Evolutionary conservation across 37 sponge, comb jelly and placozoan species (phyloP), one percentile per base, ranked within the genome.

Genomic region (Chondrilla cf. caribensis): DNA sequence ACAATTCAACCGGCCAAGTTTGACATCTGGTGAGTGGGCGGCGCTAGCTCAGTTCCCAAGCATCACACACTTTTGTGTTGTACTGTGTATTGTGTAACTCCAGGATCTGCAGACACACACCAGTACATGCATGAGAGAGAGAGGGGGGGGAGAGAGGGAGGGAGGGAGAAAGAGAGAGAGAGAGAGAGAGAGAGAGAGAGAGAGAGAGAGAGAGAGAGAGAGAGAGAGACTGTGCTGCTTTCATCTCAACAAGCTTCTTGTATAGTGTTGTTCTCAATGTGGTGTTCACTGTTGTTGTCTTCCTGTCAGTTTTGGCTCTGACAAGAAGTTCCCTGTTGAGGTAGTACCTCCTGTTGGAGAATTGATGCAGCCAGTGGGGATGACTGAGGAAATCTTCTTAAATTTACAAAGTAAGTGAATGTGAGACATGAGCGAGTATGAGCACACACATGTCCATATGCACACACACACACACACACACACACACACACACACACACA

Each of bases 1-100:
- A 93, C 98, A 21, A 84, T 91, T 3, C 96, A 95, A 37, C 94
- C 96, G 39, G 98, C 98, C 14, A 95, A 93, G 67, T 97, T 97
- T 87, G 87, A 90, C 54, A 81, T 95, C 0, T 83, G 93, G 91
- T 92, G 43, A 83, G 91, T 59, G 9, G 7, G 14, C n/a, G n/a
- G n/a, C n/a, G n/a, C n/a, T n/a, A n/a, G n/a, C n/a, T n/a, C n/a
- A n/a, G n/a, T n/a, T n/a, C n/a, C 51, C 51, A 47, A 11, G 9
- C 51, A 47, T 14, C 11, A 47, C 51, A 47, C 51, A 47, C 6
- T 14, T 47, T 11, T 47, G 51, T 14, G 6, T 11, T 47, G 51
- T 14, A 14, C 11, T 47, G 51, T 47, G 51, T 47, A 47, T 47
- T 47, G 51, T 6, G 9, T 47, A 11, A 47, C n/a, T 47, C 9